Conservation (phyloP, 1,140 invertebrate species). For the Brachionus plicatilis region DNA sequence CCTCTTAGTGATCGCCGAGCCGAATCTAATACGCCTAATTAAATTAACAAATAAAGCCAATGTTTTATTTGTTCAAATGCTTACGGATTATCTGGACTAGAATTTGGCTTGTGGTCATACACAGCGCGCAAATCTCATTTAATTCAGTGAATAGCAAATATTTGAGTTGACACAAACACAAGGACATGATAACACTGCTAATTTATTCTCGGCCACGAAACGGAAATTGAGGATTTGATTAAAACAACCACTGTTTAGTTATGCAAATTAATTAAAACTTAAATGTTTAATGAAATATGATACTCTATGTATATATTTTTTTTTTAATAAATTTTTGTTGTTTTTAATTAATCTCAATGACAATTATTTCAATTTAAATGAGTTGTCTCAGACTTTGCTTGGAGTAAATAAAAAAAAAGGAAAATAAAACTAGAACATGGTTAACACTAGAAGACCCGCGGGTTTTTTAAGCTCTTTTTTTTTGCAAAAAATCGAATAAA, state of each 20-base stretch:
- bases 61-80: background rate
- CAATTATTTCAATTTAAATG: background rate
- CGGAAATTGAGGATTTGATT: background rate
- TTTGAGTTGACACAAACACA: background rate
- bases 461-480: too few relatives aligned
- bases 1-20: background rate
- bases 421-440: background rate
- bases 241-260: conserved; percentile 12
- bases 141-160: background rate
- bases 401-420: background rate
- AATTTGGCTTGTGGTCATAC: background rate
- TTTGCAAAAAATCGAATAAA: too few relatives aligned
- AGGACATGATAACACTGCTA: background rate
- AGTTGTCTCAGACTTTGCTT: background rate
- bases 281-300: background rate
- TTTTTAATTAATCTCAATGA: background rate
- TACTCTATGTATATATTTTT: background rate
- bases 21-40: conserved; percentile 15
- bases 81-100: background rate
- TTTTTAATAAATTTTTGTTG: background rate
- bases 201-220: background rate
- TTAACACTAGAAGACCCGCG: too few relatives aligned
- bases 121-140: background rate
- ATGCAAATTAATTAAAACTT: conserved; percentile 26
- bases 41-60: background rate